phyloP scores from a whole-genome alignment of 2,797 vertebrate genomes.

The Pangasius sanitwongsei region DNA sequence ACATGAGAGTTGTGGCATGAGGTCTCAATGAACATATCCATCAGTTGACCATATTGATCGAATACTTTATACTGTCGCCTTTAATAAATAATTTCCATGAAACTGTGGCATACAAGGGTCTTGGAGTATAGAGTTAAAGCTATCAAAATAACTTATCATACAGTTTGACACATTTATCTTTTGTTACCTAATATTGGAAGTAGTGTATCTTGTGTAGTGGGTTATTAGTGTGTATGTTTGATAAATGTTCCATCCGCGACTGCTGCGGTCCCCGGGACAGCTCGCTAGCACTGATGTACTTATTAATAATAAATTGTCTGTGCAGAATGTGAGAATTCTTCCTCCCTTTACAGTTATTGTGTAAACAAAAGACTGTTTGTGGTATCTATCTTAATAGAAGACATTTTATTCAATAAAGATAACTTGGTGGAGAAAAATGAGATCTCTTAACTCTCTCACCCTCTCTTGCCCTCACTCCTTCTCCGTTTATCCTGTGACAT shows the following conservation, averaged over 20 bases:
- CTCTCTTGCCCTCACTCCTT: conserved; percentile 61
- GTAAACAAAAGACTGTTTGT: conserved; percentile 80
- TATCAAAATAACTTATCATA: conserved; percentile 71
- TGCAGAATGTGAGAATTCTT: conserved; percentile 81
- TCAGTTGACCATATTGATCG: conserved; percentile 44
- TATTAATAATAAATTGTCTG: conserved; percentile 85
- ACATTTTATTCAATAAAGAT: conserved; percentile 85
- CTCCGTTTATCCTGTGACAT: conserved; percentile 56
- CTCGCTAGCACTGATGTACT: conserved; percentile 83
- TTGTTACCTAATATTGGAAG: conserved; percentile 81
- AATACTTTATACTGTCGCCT: conserved; percentile 43
- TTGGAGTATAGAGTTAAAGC: conserved; percentile 61
- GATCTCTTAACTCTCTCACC: conserved; percentile 64
- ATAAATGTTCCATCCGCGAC: conserved; percentile 79
- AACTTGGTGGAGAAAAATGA: conserved; percentile 81
- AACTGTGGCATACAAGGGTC: conserved; percentile 33
- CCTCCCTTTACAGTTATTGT: conserved; percentile 82
- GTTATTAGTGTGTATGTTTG: conserved; percentile 80
- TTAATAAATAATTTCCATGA: conserved; percentile 30
- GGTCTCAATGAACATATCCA: conserved; percentile 32
- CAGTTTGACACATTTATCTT: conserved; percentile 76
- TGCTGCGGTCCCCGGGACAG: conserved; percentile 80
- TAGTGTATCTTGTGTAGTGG: conserved; percentile 80
- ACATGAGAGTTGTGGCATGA: conserved; percentile 24
- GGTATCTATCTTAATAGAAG: conserved; percentile 84